Evolutionary conservation across 2,797 vertebrate species (phyloP), one percentile per base, ranked within the genome.

Genomic region (Neomorphus geoffroyi): DNA sequence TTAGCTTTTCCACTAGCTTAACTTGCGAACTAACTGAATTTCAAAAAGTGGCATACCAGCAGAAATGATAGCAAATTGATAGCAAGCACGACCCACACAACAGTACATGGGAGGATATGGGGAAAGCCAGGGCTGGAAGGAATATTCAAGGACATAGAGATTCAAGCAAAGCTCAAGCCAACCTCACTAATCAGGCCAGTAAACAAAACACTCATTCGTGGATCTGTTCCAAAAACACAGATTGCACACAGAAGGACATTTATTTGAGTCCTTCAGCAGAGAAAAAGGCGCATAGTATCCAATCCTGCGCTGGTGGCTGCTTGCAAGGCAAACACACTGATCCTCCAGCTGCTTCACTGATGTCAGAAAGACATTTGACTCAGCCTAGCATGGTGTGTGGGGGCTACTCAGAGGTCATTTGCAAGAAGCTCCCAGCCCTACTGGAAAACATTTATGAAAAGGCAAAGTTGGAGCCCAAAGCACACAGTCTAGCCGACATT

Each of bases 91-190:
- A 85, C 6, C 62, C 13, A 33, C 18, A 18, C 12, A n/a, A 18
- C 7, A 27, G 11, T 13, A 16, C 41, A 58, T 0, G 0, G 43
- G 48, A 94, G 3, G 70, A 50, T 0, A 0, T 32, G 24, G 37
- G 27, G 43, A 77, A 85, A 87, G 51, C 9, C 46, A 62, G 56
- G 30, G 43, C 19, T 73, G 48, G 27, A 85, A 91, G 56, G 7
- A 7, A 12, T 45, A 67, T 67, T 89, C 66, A 92, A 84, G 83
- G 78, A 81, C 70, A 32, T 30, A 86, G 0, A 79, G 58, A 65
- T 54, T 54, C 22, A 82, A 77, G 56, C 78, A 91, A 82, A 85
- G 61, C 33, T 28, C 60, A 64, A 57, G 81, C 72, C 21, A 18
- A 53, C 64, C 66, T 84, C 48, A 28, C 32, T 64, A 30, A 64